Evolutionary conservation across 92 coral and sea anemone genomes (phyloP).

Genomic region (Muricea muricata): DNA sequence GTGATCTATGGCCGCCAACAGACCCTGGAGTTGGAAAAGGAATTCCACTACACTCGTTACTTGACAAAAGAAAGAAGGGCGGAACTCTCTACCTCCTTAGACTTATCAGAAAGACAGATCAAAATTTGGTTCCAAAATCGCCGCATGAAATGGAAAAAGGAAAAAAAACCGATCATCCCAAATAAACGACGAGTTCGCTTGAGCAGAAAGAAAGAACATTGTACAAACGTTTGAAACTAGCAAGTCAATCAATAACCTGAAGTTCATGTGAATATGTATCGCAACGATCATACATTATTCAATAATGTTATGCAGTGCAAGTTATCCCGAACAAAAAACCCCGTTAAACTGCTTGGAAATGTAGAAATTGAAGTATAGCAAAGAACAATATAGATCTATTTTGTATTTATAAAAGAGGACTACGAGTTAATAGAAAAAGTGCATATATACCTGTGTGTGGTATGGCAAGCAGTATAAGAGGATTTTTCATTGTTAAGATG

Average conservation of each 20-base stretch:
- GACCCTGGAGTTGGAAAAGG: conserved; percentile 36
- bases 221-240: neutral
- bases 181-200: conserved; percentile 24
- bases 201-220: conserved; percentile 1
- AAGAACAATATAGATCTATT: too few relatives aligned
- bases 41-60: conserved; percentile 38
- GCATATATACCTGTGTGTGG: too few relatives aligned
- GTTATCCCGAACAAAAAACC: too few relatives aligned
- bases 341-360: too few relatives aligned
- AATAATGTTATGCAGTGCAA: too few relatives aligned
- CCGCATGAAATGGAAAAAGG: conserved; percentile 45
- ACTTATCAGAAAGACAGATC: conserved; percentile 34
- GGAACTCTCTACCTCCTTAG: conserved; percentile 12
- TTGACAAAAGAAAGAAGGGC: conserved; percentile 41
- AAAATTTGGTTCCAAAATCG: conserved; percentile 51
- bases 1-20: conserved; percentile 21
- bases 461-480: too few relatives aligned
- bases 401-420: too few relatives aligned
- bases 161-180: conserved; percentile 31
- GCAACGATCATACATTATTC: too few relatives aligned
- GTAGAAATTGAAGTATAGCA: too few relatives aligned
- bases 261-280: neutral
- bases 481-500: too few relatives aligned
- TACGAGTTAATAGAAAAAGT: too few relatives aligned
- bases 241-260: neutral